Percentiles rank a stretch among this genome's conserved stretches.
Conservation (phyloP, 2,797 vertebrate species). For the Lepilemur ruficaudatus region DNA sequence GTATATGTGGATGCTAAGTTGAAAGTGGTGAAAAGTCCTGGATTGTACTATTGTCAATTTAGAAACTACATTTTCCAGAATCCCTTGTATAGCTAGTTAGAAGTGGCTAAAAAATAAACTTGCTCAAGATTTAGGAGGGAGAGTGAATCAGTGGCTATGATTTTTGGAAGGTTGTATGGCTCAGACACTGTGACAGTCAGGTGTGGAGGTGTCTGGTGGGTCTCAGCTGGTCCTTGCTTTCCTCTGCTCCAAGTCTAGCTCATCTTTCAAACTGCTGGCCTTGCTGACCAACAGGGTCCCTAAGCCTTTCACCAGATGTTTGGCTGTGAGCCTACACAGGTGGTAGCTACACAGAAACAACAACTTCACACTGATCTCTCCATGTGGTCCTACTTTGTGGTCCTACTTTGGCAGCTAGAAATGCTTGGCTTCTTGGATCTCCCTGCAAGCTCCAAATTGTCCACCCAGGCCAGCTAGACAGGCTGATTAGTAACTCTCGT, state of each 20-base stretch:
- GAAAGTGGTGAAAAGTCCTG: not conserved
- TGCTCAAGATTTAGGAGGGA: not conserved
- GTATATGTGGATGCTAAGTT: not conserved
- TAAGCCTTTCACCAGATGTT: not conserved
- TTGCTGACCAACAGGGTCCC: not conserved
- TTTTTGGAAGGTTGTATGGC: not conserved
- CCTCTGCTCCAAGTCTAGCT: not conserved
- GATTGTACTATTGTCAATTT: not conserved
- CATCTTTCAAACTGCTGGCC: not conserved
- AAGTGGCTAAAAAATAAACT: not conserved
- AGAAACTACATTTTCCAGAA: not conserved
- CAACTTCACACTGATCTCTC: not conserved
- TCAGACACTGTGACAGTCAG: not conserved
- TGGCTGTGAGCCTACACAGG: not conserved
- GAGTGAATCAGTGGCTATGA: not conserved
- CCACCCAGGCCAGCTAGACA: not conserved
- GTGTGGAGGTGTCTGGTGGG: not conserved
- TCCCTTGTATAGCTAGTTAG: not conserved
- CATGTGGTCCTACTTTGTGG: not conserved
- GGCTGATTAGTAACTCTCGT: not conserved
- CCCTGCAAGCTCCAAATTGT: not conserved
- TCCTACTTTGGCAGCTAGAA: not conserved
- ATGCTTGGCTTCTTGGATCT: conserved; percentile 10
- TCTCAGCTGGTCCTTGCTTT: not conserved
- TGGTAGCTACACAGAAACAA: not conserved